Conservation (phyloP, 2,888 invertebrate genomes). For the Dryobotodes eremita region DNA sequence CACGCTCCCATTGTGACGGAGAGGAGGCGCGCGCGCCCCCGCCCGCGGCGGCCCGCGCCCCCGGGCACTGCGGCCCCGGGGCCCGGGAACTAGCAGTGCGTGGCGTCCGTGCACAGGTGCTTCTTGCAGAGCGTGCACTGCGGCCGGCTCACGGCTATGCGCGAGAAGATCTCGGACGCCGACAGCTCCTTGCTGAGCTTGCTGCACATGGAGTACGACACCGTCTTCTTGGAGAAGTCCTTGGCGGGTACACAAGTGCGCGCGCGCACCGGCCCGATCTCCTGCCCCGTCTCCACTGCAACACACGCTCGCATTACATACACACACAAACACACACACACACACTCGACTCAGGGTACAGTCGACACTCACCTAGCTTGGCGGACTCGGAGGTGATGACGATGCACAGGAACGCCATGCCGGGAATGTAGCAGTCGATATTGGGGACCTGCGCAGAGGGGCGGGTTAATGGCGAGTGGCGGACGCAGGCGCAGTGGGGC, state of each 20-base stretch:
- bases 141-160: slow-evolving; percentile 84
- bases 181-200: slow-evolving; percentile 87
- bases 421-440: slow-evolving; percentile 89
- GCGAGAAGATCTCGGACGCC: slow-evolving; percentile 87
- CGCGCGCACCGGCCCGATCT: slow-evolving; percentile 87
- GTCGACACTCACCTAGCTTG: slow-evolving; percentile 80
- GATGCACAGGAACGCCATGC: slow-evolving; percentile 87
- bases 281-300: slow-evolving; percentile 86
- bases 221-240: slow-evolving; percentile 87
- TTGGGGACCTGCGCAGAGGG: slow-evolving; percentile 81
- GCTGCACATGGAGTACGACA: slow-evolving; percentile 87
- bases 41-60: neutral
- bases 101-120: slow-evolving; percentile 84
- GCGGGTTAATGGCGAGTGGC: neutral
- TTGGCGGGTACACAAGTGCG: slow-evolving; percentile 88
- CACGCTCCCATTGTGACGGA: slow-evolving; percentile 49
- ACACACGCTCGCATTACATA: slow-evolving; percentile 39
- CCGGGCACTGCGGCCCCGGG: neutral
- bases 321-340: neutral
- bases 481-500: neutral
- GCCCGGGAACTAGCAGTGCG: slow-evolving; percentile 76
- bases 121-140: slow-evolving; percentile 87
- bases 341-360: neutral
- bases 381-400: slow-evolving; percentile 88
- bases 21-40: neutral